Evolutionary conservation across 2,888 invertebrate genomes (phyloP).

Genomic region (Drosophila melanocephala): DNA sequence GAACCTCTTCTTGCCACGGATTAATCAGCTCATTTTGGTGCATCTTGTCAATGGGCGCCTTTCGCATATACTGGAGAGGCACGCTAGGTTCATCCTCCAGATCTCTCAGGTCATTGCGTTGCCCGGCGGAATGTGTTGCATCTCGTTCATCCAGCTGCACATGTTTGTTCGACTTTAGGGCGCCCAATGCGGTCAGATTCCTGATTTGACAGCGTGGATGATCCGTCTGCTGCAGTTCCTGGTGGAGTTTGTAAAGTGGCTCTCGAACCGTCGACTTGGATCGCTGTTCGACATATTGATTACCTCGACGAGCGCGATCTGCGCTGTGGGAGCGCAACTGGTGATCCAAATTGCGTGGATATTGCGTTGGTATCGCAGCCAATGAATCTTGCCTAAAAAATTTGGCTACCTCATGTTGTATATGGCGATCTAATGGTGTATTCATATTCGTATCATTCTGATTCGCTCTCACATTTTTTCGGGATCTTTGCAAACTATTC

Average conservation of each 20-base stretch:
- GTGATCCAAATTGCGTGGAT: not conserved
- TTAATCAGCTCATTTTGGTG: constrained; percentile 1
- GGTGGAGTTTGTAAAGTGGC: not conserved
- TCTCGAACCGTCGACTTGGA: constrained; percentile 35
- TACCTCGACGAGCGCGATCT: not conserved
- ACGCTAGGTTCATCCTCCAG: not conserved
- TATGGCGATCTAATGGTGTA: not conserved
- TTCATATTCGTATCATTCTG: not conserved
- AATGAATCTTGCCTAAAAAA: not conserved
- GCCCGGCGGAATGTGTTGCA: not conserved
- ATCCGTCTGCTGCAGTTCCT: not conserved
- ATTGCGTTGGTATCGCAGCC: not conserved
- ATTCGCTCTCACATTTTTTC: not conserved
- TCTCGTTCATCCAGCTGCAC: not conserved
- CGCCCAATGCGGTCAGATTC: not conserved
- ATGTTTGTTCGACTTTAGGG: not conserved
- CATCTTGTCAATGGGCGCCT: not conserved
- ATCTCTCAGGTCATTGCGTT: not conserved
- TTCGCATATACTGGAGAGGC: not conserved
- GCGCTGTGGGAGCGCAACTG: constrained; percentile 20
- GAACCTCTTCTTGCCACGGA: constrained; percentile 24
- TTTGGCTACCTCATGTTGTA: not conserved
- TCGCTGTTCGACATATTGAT: not conserved
- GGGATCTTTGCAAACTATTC: not conserved
- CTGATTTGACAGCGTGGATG: not conserved